Conservation (phyloP, 2,797 vertebrate genomes). For the Prunella strophiata region DNA sequence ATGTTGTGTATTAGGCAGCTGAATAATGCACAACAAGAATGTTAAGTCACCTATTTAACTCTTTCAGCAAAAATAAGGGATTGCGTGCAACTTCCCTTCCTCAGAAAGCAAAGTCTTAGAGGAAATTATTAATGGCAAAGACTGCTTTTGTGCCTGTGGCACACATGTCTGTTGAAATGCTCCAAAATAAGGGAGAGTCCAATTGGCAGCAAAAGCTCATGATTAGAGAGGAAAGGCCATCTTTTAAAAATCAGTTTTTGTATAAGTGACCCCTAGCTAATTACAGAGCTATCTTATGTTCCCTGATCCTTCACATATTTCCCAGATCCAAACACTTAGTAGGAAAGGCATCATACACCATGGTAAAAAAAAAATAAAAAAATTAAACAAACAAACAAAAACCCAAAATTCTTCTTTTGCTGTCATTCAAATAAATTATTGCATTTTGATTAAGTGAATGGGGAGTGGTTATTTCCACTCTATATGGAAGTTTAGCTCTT, state of each 20-base stretch:
- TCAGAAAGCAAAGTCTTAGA: background rate
- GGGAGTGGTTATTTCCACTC: background rate
- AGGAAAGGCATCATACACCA: background rate
- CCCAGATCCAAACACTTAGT: background rate
- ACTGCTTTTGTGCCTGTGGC: background rate
- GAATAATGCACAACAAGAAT: constrained; percentile 17
- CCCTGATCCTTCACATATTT: background rate
- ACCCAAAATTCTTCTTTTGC: background rate
- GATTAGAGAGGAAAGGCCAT: background rate
- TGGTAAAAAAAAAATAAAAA: background rate
- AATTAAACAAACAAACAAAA: background rate
- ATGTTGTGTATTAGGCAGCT: constrained; percentile 38
- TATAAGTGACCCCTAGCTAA: background rate
- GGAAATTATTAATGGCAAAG: background rate
- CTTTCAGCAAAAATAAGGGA: background rate
- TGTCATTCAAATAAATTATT: background rate
- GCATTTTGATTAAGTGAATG: background rate
- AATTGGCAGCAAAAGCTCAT: background rate
- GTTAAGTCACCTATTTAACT: constrained; percentile 34
- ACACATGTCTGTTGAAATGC: background rate
- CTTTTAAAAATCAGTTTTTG: background rate
- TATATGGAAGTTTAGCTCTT: background rate
- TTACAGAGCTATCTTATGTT: background rate
- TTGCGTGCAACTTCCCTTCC: background rate
- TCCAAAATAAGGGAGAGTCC: background rate